Evolutionary conservation across 2,113 vertebrate genomes (phyloP).

Genomic region (Ophiodon elongatus): DNA sequence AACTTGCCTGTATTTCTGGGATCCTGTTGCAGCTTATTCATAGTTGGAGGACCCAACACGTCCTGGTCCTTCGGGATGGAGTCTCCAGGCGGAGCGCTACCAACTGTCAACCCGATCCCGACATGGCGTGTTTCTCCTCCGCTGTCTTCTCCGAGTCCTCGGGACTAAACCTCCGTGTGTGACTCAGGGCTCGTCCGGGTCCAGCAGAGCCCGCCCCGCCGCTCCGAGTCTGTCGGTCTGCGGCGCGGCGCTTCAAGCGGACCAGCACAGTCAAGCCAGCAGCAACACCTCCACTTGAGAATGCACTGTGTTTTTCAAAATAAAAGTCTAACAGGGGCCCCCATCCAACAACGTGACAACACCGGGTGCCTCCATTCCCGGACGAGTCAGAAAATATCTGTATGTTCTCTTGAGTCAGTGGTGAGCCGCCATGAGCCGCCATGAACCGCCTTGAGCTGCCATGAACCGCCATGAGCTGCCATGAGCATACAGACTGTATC

Average conservation of each 20-base stretch:
- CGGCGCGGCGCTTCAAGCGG: neutral
- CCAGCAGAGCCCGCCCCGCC: conserved; percentile 4
- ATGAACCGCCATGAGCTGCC: too few relatives aligned
- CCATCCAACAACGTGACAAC: neutral
- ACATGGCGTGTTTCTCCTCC: neutral
- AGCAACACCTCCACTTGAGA: neutral
- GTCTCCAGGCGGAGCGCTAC: neutral
- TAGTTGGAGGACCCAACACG: conserved; percentile 11
- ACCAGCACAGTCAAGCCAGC: conserved; percentile 19
- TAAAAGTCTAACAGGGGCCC: conserved; percentile 18
- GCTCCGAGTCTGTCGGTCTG: neutral
- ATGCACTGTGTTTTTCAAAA: conserved; percentile 11
- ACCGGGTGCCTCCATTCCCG: neutral
- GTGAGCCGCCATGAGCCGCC: too few relatives aligned
- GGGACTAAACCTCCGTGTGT: neutral
- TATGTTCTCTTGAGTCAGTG: too few relatives aligned
- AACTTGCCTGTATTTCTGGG: conserved; percentile 52
- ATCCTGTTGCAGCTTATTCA: conserved; percentile 49
- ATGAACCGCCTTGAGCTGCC: too few relatives aligned
- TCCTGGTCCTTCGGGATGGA: neutral
- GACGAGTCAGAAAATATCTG: too few relatives aligned
- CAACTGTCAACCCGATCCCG: neutral
- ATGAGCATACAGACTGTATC: too few relatives aligned
- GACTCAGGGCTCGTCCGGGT: too few relatives aligned
- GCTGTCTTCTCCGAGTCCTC: neutral